Evolutionary conservation across 2,888 invertebrate species (phyloP).

Genomic region (Drosophila nr. fundita): DNA sequence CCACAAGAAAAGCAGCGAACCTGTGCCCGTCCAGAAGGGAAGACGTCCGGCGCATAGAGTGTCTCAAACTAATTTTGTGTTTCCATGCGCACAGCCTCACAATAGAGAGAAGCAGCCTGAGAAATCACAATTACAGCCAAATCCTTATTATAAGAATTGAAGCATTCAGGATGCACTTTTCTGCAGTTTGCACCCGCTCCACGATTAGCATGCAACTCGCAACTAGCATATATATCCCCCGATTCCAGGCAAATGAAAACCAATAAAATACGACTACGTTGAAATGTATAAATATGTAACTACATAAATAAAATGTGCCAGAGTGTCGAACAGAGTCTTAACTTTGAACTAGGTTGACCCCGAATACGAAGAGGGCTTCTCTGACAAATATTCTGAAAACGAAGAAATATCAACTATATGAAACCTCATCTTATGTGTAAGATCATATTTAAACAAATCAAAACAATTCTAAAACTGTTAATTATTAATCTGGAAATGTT

Average conservation of each 20-base stretch:
- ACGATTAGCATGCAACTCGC: background rate
- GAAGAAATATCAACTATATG: background rate
- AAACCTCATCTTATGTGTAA: background rate
- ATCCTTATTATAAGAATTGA: slow-evolving; percentile 6
- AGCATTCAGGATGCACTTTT: slow-evolving; percentile 30
- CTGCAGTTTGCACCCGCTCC: background rate
- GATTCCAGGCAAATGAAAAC: background rate
- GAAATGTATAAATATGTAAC: slow-evolving; percentile 3
- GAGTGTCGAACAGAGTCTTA: slow-evolving; percentile 16
- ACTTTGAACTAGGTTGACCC: background rate
- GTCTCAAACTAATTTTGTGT: slow-evolving; percentile 11
- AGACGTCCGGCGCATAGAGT: background rate
- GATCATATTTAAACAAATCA: background rate
- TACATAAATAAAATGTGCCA: slow-evolving; percentile 20
- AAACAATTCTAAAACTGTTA: background rate
- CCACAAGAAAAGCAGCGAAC: background rate
- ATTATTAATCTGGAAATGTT: background rate
- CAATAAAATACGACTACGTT: background rate
- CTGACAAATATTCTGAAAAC: background rate
- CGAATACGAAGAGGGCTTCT: background rate
- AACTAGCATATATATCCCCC: slow-evolving; percentile 13
- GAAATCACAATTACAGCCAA: background rate
- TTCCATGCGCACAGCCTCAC: background rate
- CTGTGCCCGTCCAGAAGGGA: background rate
- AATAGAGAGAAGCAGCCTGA: background rate